Evolutionary conservation across 2,888 invertebrate species (phyloP).

Genomic region (Lithophane socia): DNA sequence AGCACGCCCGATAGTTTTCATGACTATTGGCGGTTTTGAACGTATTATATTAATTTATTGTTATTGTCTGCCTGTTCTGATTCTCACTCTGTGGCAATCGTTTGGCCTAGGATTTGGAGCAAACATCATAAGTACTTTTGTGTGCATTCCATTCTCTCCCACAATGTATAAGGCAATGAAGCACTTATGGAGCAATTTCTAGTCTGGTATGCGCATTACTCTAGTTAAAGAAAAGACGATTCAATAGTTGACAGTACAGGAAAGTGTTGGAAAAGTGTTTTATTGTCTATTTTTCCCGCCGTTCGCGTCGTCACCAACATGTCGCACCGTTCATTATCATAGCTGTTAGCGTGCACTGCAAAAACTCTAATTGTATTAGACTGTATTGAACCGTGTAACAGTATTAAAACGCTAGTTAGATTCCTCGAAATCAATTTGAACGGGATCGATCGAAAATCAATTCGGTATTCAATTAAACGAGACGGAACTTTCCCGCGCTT

Average conservation of each 20-base stretch:
- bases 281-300: slow-evolving; percentile 63
- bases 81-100: slow-evolving; percentile 59
- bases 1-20: slow-evolving; percentile 77
- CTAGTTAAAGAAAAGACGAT: slow-evolving; percentile 38
- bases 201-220: slow-evolving; percentile 46
- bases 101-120: slow-evolving; percentile 53
- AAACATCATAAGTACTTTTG: slow-evolving; percentile 47
- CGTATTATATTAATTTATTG: slow-evolving; percentile 78
- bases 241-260: slow-evolving; percentile 40
- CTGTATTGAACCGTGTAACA: slow-evolving; percentile 77
- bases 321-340: slow-evolving; percentile 64
- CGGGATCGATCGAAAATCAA: slow-evolving; percentile 85
- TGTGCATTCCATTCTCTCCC: slow-evolving; percentile 49
- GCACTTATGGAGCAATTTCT: slow-evolving; percentile 52
- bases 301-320: slow-evolving; percentile 17
- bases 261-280: slow-evolving; percentile 63
- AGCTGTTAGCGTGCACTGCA: slow-evolving; percentile 62
- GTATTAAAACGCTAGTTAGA: slow-evolving; percentile 78
- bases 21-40: slow-evolving; percentile 81
- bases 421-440: slow-evolving; percentile 82
- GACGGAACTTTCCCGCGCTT: slow-evolving; percentile 84
- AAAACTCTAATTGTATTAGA: slow-evolving; percentile 78
- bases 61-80: slow-evolving; percentile 68
- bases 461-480: slow-evolving; percentile 87
- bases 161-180: slow-evolving; percentile 50